phyloP scores from a whole-genome alignment of 2,888 invertebrate genomes.

The Rhopalosiphum nymphaeae region DNA sequence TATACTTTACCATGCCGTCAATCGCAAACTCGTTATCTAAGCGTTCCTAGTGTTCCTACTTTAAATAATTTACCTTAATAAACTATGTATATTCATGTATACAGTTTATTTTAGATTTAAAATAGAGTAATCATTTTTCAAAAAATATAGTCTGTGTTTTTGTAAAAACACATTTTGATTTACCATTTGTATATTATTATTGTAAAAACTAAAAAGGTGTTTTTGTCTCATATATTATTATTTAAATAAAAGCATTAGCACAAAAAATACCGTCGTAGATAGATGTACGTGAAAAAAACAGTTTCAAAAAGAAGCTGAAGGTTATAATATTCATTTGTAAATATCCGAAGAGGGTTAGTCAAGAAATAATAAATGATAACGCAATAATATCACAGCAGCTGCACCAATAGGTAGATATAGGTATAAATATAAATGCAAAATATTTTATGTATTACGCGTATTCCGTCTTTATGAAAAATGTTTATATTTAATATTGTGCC shows the following conservation, averaged over 20 bases:
- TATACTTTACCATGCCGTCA: too few species aligned
- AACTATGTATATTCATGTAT: too few species aligned
- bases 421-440: background rate
- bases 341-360: background rate
- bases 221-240: background rate
- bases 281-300: background rate
- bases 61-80: too few species aligned
- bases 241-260: background rate
- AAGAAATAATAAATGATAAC: slow-evolving; percentile 26
- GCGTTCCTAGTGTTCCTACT: too few species aligned
- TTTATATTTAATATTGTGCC: slow-evolving; percentile 25
- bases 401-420: background rate
- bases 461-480: background rate
- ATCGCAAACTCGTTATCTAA: too few species aligned
- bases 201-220: background rate
- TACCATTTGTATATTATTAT: background rate
- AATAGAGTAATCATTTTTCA: too few species aligned
- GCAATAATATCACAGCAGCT: background rate
- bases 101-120: too few species aligned
- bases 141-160: background rate
- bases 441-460: slow-evolving; percentile 13
- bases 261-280: background rate
- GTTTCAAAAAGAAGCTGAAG: background rate
- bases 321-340: background rate
- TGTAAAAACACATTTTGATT: background rate